Evolutionary conservation across 2,113 vertebrate genomes (phyloP).

Genomic region (Machaerirhynchus nigripectus): DNA sequence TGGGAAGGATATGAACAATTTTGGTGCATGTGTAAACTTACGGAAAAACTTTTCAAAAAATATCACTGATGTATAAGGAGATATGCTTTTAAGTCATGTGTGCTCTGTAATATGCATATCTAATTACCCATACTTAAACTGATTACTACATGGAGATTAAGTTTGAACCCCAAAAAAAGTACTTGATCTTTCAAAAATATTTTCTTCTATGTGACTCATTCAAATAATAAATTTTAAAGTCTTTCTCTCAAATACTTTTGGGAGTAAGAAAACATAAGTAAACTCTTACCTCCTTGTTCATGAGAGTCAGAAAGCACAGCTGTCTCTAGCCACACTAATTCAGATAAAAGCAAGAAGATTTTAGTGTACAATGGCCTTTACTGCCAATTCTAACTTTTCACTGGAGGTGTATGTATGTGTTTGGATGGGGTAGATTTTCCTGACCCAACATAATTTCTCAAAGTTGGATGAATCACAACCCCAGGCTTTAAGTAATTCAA

Average conservation of each 20-base stretch:
- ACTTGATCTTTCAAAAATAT: background rate
- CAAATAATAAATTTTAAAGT: background rate
- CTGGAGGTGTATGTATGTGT: background rate
- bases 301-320: background rate
- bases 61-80: background rate
- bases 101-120: background rate
- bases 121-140: background rate
- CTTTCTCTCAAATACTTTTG: background rate
- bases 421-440: background rate
- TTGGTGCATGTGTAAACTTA: background rate
- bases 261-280: background rate
- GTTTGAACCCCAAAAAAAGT: background rate
- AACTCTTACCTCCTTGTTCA: background rate
- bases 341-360: background rate
- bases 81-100: background rate
- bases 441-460: background rate
- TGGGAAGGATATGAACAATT: background rate
- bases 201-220: background rate
- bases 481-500: conserved; percentile 24
- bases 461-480: conserved; percentile 11
- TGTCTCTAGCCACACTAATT: background rate
- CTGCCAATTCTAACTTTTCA: background rate
- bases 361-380: background rate
- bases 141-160: background rate
- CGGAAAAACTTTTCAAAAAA: background rate